Base-by-base conservation (phyloP, 2,888 invertebrate species). In the Dynastes maya region DNA sequence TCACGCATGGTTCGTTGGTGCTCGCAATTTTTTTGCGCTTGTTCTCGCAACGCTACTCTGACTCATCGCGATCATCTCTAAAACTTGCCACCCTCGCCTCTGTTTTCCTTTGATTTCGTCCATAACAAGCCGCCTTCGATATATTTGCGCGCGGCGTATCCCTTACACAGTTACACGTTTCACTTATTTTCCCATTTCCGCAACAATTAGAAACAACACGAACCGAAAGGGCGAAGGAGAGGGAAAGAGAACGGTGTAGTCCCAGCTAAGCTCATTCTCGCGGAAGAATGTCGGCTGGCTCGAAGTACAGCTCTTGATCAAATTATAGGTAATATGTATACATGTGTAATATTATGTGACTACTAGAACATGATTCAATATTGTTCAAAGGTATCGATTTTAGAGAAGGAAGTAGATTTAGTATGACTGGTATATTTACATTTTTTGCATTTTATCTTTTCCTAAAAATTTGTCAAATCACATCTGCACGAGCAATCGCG, bases 111-210 rank as follows among this genome's bases (percentile, higher is more conserved):
- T 76, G 65, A 67, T 67, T 51, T 51, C 32, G 65, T 37, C 51
- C 65, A n/a, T 67, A 72, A 72, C 72, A 58, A 55, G 65, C 53
- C 75, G 61, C 40, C 61, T 40, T 49, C 61, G 75, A 49, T 49
- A 53, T 40, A 22, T 22, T 58, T 22, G 16, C 37, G 27, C 32
- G 27, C 37, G 13, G 51, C 58, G 65, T 77, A 77, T 80, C 80
- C 79, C 78, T 79, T 79, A 80, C 79, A 76, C 79, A 58, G 72
- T 76, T 61, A 67, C 70, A 63, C 81, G 78, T 80, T 79, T 80
- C 77, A 80, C 45, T 81, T 79, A 76, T 76, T 79, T 77, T 78
- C 68, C 77, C 77, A 65, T 72, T 78, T 76, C 76, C 76, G 64
- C 76, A 37, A 67, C 76, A 76, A 76, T 76, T 76, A 76, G 76